phyloP scores from a whole-genome alignment of 2,888 invertebrate species.

The Eubasilissa splendida region DNA sequence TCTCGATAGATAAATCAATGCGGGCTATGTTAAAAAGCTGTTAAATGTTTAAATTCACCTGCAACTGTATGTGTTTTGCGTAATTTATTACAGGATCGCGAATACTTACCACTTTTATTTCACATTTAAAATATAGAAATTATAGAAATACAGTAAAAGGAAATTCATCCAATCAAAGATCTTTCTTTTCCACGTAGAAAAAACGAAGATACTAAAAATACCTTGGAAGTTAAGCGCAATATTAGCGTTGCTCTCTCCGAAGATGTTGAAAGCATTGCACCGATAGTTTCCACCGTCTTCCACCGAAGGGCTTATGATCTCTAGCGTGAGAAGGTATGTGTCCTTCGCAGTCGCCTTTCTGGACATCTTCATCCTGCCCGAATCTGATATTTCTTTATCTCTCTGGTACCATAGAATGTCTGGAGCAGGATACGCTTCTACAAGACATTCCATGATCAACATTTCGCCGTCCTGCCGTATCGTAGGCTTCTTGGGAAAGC shows the following conservation, averaged over 20 bases:
- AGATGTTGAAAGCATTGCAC: slow-evolving; percentile 98
- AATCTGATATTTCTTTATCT: slow-evolving; percentile 86
- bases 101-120: slow-evolving; percentile 10
- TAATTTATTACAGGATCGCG: not conserved
- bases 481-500: slow-evolving; percentile 97
- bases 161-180: not conserved
- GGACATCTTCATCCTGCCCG: slow-evolving; percentile 91
- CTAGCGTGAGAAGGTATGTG: slow-evolving; percentile 91
- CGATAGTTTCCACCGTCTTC: slow-evolving; percentile 99
- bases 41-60: slow-evolving; percentile 3
- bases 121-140: not conserved
- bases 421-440: slow-evolving; percentile 96
- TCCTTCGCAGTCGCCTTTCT: slow-evolving; percentile 92
- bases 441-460: slow-evolving; percentile 94
- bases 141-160: not conserved
- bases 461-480: slow-evolving; percentile 95
- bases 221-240: slow-evolving; percentile 99
- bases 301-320: slow-evolving; percentile 95
- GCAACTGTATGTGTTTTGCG: slow-evolving; percentile 68
- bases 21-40: slow-evolving; percentile 25
- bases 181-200: not conserved
- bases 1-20: not conserved
- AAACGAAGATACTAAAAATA: slow-evolving; percentile 68
- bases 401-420: slow-evolving; percentile 97
- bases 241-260: slow-evolving; percentile 99